phyloP scores from a whole-genome alignment of 2,113 vertebrate genomes.

The Ivindomyrus marchei region DNA sequence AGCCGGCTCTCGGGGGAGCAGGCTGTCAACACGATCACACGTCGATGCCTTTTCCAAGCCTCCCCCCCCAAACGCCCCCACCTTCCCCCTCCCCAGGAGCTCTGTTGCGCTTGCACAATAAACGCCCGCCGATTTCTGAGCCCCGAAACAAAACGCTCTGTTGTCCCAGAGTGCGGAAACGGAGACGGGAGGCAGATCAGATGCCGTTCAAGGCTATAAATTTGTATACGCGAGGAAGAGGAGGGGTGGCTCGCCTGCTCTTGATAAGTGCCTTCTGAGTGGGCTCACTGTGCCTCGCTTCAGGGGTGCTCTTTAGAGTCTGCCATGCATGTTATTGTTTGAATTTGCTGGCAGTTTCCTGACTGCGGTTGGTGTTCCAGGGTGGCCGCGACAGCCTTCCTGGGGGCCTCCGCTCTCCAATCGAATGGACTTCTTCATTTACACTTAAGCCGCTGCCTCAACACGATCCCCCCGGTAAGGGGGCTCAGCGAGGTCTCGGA shows the following conservation, averaged over 20 bases:
- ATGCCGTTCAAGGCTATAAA: slow-evolving; percentile 15
- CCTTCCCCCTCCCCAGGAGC: not conserved
- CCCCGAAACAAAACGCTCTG: slow-evolving; percentile 17
- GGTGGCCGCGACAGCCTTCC: slow-evolving; percentile 11
- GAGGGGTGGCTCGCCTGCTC: slow-evolving; percentile 6
- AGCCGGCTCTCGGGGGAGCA: slow-evolving; percentile 9
- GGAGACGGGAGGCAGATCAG: slow-evolving; percentile 25
- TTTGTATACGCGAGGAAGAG: not conserved
- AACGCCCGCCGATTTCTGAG: slow-evolving; percentile 23
- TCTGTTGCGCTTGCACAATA: slow-evolving; percentile 10
- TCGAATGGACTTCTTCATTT: not conserved
- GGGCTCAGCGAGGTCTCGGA: not conserved
- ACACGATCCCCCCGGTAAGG: not conserved
- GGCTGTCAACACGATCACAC: slow-evolving; percentile 15
- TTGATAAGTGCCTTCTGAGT: slow-evolving; percentile 25
- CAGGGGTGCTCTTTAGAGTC: slow-evolving; percentile 10
- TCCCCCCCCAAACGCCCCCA: not conserved
- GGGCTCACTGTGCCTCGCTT: slow-evolving; percentile 15
- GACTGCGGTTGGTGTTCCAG: slow-evolving; percentile 26
- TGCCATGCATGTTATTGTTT: slow-evolving; percentile 15
- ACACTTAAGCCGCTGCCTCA: not conserved
- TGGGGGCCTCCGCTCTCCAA: not conserved
- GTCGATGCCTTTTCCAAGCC: slow-evolving; percentile 20
- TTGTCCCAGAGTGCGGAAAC: slow-evolving; percentile 4
- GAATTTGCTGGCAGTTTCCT: slow-evolving; percentile 21